Base-by-base conservation (phyloP, 2,888 invertebrate species). In the Chironomus tentans region DNA sequence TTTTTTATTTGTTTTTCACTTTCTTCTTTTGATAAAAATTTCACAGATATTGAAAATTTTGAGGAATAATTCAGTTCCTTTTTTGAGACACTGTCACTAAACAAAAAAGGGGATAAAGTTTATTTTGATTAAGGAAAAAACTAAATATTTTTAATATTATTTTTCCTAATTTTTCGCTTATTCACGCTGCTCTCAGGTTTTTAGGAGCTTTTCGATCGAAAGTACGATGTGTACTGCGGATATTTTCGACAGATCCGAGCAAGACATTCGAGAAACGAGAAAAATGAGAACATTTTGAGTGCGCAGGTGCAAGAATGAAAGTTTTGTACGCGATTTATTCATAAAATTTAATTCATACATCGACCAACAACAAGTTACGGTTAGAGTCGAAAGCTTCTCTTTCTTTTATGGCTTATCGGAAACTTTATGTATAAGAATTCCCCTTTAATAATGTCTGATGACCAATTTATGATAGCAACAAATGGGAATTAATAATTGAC, bases 181-280 rank as follows among this genome's bases (percentile, higher is more conserved):
- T 18, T 18, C 56, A 18, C 56, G 21, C 62, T 21, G 21, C 21
- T 62, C 18, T 1, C 22, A 13, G 24, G 10, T 28, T 62, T 72
- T 61, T 61, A 18, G 72, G 62, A 62, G 62, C 72, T 72, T 62
- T 72, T 61, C 46, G 61, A 38, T 72, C 72, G 72, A 72, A 72
- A 72, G 72, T 72, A 72, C 72, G 72, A 72, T 62, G 24, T 18
- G 72, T 72, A 72, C 72, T 72, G 72, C 72, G 72, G 72, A 50
- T 4, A 72, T 56, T 56, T 70, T 46, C 72, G 72, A 72, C 15
- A 28, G 15, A 70, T 22, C 22, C 65, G 65, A 65, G 65, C 6
- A n/a, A 21, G 62, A 24, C 38, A 28, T 61, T 38, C 21, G 13
- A 24, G 65, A 28, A 22, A 46, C 61, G 62, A 72, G 22, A 48